phyloP scores from a whole-genome alignment of 2,113 vertebrate species.

The Notarius lentiginosus region DNA sequence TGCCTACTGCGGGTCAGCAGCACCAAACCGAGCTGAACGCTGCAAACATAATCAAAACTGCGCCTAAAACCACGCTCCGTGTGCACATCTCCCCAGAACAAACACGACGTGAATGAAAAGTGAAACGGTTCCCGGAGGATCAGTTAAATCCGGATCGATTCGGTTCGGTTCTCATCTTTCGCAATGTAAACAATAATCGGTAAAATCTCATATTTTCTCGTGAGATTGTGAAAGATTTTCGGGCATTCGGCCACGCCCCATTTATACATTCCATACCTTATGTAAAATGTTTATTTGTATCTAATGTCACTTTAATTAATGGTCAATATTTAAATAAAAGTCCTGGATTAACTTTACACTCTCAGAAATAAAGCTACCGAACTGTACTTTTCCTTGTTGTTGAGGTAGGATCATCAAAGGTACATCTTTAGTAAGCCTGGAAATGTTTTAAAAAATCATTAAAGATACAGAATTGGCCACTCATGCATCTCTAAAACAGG shows the following conservation, averaged over 20 bases:
- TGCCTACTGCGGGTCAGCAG: slow-evolving; percentile 58
- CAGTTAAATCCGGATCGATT: slow-evolving; percentile 74
- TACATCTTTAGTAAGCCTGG: neutral
- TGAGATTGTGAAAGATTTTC: slow-evolving; percentile 73
- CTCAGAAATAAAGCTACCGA: neutral
- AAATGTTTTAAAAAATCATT: neutral
- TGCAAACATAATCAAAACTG: slow-evolving; percentile 51
- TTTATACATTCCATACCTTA: slow-evolving; percentile 59
- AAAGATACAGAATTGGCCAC: neutral
- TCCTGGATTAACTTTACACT: neutral
- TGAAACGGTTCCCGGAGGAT: slow-evolving; percentile 52
- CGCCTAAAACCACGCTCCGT: slow-evolving; percentile 63
- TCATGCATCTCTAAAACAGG: neutral
- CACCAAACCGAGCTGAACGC: slow-evolving; percentile 45
- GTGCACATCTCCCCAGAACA: slow-evolving; percentile 50
- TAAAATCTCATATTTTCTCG: slow-evolving; percentile 79
- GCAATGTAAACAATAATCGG: slow-evolving; percentile 81
- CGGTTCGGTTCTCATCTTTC: slow-evolving; percentile 73
- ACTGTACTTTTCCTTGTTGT: neutral
- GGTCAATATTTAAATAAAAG: neutral
- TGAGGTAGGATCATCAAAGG: neutral
- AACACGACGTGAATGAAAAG: slow-evolving; percentile 57
- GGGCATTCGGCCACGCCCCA: slow-evolving; percentile 67
- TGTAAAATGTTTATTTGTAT: neutral
- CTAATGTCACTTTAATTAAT: neutral